Base-by-base conservation (phyloP, 92 coral and sea anemone species). In the Pocillopora grandis region DNA sequence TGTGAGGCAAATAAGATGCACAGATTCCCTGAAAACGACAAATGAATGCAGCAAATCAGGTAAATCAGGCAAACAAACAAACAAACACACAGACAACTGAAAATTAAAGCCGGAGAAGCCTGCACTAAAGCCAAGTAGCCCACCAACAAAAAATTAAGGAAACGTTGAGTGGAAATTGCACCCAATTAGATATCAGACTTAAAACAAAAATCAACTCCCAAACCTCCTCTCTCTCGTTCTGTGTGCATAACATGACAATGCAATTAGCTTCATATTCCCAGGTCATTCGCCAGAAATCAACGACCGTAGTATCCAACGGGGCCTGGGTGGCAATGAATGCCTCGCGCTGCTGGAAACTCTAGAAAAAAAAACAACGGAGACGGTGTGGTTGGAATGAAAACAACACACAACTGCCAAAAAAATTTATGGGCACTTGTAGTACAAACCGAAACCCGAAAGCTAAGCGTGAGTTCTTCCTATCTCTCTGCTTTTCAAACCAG, bases 251-350 rank as follows among this genome's bases (percentile, higher is more conserved):
- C 93, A 93, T 92, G 16, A 97, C 97, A 21, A 92, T 74, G 16
- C 92, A 88, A 72, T 89, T 83, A 4, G 98, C 95, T 80, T 97
- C 95, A 65, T 97, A 95, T 82, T 97, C 99, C 92, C 95, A 92
- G 6, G 89, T 72, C 99, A 94, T 97, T 37, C 98, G 87, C 98
- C 96, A 97, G 75, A 97, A 87, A 58, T 97, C 99, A 18, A 76
- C 88, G 37, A 91, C 82, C 13, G 99, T 97, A 56, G 81, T 72
- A 0, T 93, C 89, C 77, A 97, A 85, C 15, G 99, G 99, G 9
- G 91, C 84, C 85, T 97, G 99, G 62, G 99, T 97, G 2, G 99
- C 99, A 65, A 94, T 90, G 89, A 94, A 94, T 52, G 94, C 98
- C 66, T 88, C 93, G 7, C 98, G 92, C 79, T 92, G 93, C 61